Evolutionary conservation across 2,888 invertebrate species (phyloP), one percentile per base, ranked within the genome.

Genomic region (Dichetophora obliterata): DNA sequence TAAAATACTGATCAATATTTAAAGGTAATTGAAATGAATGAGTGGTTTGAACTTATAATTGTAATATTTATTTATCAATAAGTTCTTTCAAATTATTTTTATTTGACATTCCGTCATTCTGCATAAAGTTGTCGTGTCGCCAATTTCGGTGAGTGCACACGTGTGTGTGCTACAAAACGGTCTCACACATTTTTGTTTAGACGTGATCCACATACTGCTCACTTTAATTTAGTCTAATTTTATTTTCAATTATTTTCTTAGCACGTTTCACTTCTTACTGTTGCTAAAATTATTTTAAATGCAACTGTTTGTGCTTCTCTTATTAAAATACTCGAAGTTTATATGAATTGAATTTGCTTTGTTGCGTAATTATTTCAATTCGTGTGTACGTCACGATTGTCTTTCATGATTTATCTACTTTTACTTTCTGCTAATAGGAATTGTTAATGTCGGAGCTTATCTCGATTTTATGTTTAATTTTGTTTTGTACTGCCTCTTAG

Each of bases 301-400:
- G 43, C 6, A 11, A 6, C 6, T 43, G 11, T 31, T 43, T 43
- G 11, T 43, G 43, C 3, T 43, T 2, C 43, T 11, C 43, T 2
- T 43, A 2, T 37, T n/a, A n/a, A 31, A 31, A 31, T 43, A n/a
- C n/a, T n/a, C n/a, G n/a, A 14, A 43, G 43, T 43, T 43, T 3
- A 43, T 11, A 34, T 63, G 9, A 54, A 54, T 19, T 22, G 3
- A 43, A n/a, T 9, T 43, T 3, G 11, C 11, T 66, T 48, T 48
- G 24, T 68, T 68, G 27, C 48, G 34, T 68, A 68, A 50, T 68
- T 68, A 22, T 19, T 68, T 43, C 19, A 68, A 43, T 68, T 48
- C 14, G 68, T 68, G 22, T 68, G 68, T 37, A 68, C 22, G 24
- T 68, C 68, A 68, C 68, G 68, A 68, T 48, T 31, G 48, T 3